Evolutionary conservation across 2,113 vertebrate genomes (phyloP).

Genomic region (Stictonetta naevosa): DNA sequence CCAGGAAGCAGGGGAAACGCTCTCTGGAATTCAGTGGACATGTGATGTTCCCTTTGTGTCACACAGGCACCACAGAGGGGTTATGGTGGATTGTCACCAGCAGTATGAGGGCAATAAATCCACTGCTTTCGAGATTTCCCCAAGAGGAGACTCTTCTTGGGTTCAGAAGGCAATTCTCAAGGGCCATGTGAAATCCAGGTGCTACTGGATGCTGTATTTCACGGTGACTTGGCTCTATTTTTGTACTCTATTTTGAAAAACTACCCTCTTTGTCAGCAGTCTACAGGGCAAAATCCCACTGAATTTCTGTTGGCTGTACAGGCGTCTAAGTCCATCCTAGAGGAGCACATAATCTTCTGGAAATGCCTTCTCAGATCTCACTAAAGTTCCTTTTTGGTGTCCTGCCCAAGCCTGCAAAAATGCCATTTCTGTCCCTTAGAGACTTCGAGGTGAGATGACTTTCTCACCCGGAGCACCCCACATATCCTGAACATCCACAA

Average conservation of each 20-base stretch:
- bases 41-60: fast-evolving
- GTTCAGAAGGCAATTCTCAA: background rate
- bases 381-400: background rate
- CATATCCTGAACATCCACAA: background rate
- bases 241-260: background rate
- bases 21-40: background rate
- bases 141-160: background rate
- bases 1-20: background rate
- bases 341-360: background rate
- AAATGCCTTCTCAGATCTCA: background rate
- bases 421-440: background rate
- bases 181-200: background rate
- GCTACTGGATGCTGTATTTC: background rate
- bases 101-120: background rate
- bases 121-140: background rate
- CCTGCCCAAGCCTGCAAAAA: background rate
- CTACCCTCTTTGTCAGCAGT: background rate
- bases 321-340: background rate
- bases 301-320: background rate
- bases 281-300: background rate
- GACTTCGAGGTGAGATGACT: background rate
- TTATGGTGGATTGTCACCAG: background rate
- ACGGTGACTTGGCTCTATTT: background rate
- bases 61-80: background rate
- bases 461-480: background rate